Percentiles rank a stretch among this genome's conserved stretches.
These are phyloP conservation scores for Nothoprocta perdicaria DNA, from an alignment of 2,113 vertebrate species.

Conservation along the genomic window DNA sequence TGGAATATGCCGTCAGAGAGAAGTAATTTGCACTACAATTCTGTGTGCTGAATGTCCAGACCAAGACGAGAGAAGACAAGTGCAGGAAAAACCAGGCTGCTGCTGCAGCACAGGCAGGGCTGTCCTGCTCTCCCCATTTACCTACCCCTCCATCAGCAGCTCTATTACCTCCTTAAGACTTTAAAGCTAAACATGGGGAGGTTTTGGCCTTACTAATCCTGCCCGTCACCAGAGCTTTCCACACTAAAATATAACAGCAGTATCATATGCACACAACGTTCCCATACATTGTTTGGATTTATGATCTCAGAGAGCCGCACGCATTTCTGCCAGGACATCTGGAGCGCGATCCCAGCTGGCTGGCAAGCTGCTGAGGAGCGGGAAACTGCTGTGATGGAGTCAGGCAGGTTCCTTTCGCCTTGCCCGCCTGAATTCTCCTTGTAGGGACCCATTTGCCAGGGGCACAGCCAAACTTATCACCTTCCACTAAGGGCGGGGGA, in stretches of 20 bases:
- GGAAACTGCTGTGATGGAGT: constrained; percentile 40
- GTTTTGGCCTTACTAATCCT: constrained; percentile 23
- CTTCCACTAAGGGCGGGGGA: neutral
- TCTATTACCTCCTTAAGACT: neutral
- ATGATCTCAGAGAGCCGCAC: neutral
- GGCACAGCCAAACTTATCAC: neutral
- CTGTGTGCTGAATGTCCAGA: neutral
- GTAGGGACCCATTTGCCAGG: constrained; percentile 5
- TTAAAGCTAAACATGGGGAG: neutral
- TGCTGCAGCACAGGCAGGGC: neutral
- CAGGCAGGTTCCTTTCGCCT: constrained; percentile 38
- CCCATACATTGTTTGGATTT: constrained; percentile 54
- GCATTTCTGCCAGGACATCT: constrained; percentile 57
- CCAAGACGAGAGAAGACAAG: neutral
- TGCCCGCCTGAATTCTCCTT: neutral
- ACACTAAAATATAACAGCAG: neutral
- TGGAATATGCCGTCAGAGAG: neutral
- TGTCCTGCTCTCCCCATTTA: neutral
- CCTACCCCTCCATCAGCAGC: neutral
- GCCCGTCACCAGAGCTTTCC: constrained; percentile 1
- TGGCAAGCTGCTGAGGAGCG: constrained; percentile 35
- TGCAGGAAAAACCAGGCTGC: neutral
- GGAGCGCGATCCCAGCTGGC: neutral
- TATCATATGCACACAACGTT: neutral
- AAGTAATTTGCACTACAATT: neutral